phyloP scores from a whole-genome alignment of 1,140 invertebrate genomes.

The Gryon sp. region DNA sequence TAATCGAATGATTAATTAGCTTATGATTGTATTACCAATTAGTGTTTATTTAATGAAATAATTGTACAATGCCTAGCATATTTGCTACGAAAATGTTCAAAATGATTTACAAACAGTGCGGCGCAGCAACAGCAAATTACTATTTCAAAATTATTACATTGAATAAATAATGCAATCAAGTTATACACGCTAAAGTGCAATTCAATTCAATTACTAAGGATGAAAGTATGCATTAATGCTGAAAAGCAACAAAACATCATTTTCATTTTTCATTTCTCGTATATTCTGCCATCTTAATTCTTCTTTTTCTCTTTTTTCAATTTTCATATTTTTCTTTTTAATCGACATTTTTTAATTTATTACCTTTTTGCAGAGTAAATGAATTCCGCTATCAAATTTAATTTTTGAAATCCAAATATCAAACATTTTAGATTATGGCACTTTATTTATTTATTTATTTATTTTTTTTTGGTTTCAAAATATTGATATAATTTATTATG shows the following conservation, averaged over 20 bases:
- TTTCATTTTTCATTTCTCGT: conserved; percentile 44
- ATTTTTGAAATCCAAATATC: too few relatives aligned
- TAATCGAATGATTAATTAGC: conserved; percentile 62
- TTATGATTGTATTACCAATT: conserved; percentile 53
- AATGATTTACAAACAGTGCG: conserved; percentile 52
- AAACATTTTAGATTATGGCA: too few relatives aligned
- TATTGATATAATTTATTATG: too few relatives aligned
- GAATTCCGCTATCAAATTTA: too few relatives aligned
- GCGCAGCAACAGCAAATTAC: not conserved
- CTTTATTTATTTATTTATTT: too few relatives aligned
- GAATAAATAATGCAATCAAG: conserved; percentile 54
- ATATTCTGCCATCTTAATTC: too few relatives aligned
- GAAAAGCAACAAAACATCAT: conserved; percentile 34
- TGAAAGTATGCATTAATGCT: conserved; percentile 40
- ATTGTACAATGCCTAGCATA: conserved; percentile 48
- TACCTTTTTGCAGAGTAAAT: too few relatives aligned
- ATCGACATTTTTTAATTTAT: too few relatives aligned
- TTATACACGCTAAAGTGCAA: conserved; percentile 42
- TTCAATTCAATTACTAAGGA: conserved; percentile 33
- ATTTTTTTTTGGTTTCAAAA: too few relatives aligned
- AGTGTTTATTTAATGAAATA: conserved; percentile 59
- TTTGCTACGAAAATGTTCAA: conserved; percentile 47
- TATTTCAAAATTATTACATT: conserved; percentile 46
- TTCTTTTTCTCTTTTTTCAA: too few relatives aligned
- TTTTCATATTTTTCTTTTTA: too few relatives aligned